Percentiles rank a stretch among this genome's conserved stretches.
These are phyloP conservation scores for Caenorhabditis macrosperma DNA, from an alignment of 2,888 invertebrate species.

Conservation along the genomic window DNA sequence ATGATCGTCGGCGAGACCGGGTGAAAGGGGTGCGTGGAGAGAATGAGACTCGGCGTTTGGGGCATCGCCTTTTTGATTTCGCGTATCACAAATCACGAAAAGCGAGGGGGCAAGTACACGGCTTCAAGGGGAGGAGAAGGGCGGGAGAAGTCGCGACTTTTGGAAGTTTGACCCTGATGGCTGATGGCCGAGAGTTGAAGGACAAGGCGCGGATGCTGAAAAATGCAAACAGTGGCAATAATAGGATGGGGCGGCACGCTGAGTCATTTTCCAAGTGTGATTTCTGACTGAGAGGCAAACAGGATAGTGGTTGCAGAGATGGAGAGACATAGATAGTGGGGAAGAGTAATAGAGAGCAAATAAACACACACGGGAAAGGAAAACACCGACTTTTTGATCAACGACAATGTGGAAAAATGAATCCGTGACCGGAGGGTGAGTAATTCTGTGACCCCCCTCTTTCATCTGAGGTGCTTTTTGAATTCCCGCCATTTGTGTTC, in stretches of 20 bases:
- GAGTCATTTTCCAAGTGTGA: conserved; percentile 9
- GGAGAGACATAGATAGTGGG: conserved; percentile 16
- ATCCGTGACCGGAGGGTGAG: too few relatives aligned
- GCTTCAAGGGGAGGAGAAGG: background rate
- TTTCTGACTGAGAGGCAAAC: conserved; percentile 44
- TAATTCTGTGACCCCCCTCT: too few relatives aligned
- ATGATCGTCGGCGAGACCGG: background rate
- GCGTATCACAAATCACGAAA: conserved; percentile 42
- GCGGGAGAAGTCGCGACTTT: background rate
- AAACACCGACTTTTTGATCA: too few relatives aligned
- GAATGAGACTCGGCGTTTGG: conserved; percentile 4
- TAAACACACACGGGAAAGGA: too few relatives aligned
- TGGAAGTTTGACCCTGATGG: background rate
- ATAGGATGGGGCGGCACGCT: background rate
- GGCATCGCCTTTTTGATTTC: conserved; percentile 5
- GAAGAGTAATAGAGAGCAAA: background rate
- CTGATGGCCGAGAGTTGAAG: too few relatives aligned
- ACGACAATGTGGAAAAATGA: too few relatives aligned
- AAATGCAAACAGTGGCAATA: conserved; percentile 2
- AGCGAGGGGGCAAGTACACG: background rate
- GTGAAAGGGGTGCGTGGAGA: conserved; percentile 12
- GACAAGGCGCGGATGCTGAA: background rate
- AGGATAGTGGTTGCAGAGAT: conserved; percentile 18
- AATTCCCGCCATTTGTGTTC: too few relatives aligned
- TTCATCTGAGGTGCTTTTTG: too few relatives aligned